phyloP scores from a whole-genome alignment of 1,140 invertebrate species.

The Anagrus nilaparvatae region DNA sequence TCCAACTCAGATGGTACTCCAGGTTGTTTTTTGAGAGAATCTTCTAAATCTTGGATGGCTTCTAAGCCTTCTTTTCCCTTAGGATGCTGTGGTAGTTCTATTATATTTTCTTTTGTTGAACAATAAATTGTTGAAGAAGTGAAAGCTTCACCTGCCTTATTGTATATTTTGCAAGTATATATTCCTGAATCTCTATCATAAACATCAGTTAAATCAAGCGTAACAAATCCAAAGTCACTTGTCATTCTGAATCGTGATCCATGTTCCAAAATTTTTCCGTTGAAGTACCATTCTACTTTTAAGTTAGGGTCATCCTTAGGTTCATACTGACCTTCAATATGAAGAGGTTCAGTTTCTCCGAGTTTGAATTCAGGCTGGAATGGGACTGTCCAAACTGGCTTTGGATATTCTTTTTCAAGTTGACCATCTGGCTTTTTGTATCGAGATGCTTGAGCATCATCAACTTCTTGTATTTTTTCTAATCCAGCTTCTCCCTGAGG shows the following conservation, averaged over 20 bases:
- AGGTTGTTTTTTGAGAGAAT: slow-evolving; percentile 65
- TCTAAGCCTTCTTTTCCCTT: slow-evolving; percentile 84
- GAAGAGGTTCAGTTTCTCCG: slow-evolving; percentile 81
- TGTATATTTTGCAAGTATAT: slow-evolving; percentile 82
- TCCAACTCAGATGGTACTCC: slow-evolving; percentile 54
- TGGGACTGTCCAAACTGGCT: slow-evolving; percentile 80
- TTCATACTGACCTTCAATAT: slow-evolving; percentile 87
- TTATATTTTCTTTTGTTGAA: slow-evolving; percentile 68
- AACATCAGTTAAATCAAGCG: slow-evolving; percentile 77
- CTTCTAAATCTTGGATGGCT: slow-evolving; percentile 83
- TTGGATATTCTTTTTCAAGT: slow-evolving; percentile 68
- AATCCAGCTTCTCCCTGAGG: slow-evolving; percentile 78
- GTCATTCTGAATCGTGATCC: slow-evolving; percentile 79
- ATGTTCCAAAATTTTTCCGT: slow-evolving; percentile 76
- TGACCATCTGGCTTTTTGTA: slow-evolving; percentile 50
- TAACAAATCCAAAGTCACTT: slow-evolving; percentile 88
- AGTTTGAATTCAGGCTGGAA: slow-evolving; percentile 71
- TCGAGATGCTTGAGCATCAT: slow-evolving; percentile 63
- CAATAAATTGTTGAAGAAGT: slow-evolving; percentile 83
- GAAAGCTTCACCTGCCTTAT: slow-evolving; percentile 80
- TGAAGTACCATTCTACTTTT: slow-evolving; percentile 91
- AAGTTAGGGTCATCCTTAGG: slow-evolving; percentile 94
- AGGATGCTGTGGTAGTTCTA: slow-evolving; percentile 84
- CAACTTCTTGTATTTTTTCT: slow-evolving; percentile 75
- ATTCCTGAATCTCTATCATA: slow-evolving; percentile 91